Evolutionary conservation across 2,888 invertebrate species (phyloP), one percentile per base, ranked within the genome.

Genomic region (Hydraecia micacea): DNA sequence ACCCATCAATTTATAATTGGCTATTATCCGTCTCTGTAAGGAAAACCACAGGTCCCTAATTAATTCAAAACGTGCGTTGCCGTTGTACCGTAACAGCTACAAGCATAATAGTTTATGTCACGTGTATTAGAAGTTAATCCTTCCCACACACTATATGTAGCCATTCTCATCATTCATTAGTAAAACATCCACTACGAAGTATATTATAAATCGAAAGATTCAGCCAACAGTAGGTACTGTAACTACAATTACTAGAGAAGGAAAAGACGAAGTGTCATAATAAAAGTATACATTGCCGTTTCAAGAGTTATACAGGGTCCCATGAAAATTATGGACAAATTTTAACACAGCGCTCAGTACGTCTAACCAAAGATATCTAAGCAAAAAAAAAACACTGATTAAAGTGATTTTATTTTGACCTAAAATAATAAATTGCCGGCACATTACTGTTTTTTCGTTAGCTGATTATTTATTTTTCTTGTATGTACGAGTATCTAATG

Each of bases 11-110:
- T 70, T 13, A 68, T 76, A 60, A 52, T 28, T 63, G 58, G 6
- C 28, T 55, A 46, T 18, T 72, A 55, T 49, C 46, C 25, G 39
- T 42, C 18, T 62, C 1, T 32, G 58, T 68, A 18, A 82, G 74
- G 72, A 78, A 86, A 84, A 82, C 62, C 49, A 1, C 69, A 83
- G 60, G 52, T 15, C 55, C 60, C 36, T 66, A 65, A 84, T 75
- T 63, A 68, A 66, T 74, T 62, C 68, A 65, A 81, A 85, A 74
- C 67, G 63, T 86, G 69, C 15, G 25, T 21, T 66, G n/a, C 46
- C 28, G 18, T 15, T 66, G 39, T 55, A 52, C 6, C 28, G 15
- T 60, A 49, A 71, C 52, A 52, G 60, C 21, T 32, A 66, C 60
- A 39, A 58, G 46, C 60, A 68, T 62, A 73, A 68, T 62, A 73